Conservation (phyloP, 1,140 invertebrate species). For the Calephelis nemesis region DNA sequence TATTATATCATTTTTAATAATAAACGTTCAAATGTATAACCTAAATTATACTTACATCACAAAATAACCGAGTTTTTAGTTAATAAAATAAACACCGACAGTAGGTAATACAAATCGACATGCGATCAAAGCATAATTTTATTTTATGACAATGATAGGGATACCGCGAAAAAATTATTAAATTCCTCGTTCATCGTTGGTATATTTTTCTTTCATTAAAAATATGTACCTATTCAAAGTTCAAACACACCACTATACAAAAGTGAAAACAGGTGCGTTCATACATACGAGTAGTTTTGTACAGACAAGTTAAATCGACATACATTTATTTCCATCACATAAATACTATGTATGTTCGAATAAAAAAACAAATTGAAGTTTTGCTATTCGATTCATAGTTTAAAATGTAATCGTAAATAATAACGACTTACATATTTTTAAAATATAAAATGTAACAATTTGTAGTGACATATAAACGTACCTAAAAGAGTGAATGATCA, state of each 20-base stretch:
- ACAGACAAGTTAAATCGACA: no score
- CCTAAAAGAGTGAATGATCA: background rate
- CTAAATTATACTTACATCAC: conserved; percentile 29
- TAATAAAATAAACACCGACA: background rate
- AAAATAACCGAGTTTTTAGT: background rate
- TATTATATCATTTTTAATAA: conserved; percentile 21
- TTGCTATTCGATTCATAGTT: no score
- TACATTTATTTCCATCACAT: no score
- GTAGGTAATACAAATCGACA: background rate
- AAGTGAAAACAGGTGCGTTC: no score
- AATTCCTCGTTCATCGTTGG: conserved; percentile 31
- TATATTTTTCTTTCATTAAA: conserved; percentile 40
- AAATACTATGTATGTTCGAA: no score
- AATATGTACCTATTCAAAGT: conserved; percentile 20
- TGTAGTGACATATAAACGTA: background rate
- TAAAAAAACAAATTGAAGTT: no score
- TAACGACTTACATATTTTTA: no score
- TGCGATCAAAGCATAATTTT: conserved; percentile 22
- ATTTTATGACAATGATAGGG: conserved; percentile 39
- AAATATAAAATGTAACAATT: no score
- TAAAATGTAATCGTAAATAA: no score
- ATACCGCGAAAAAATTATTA: conserved; percentile 51
- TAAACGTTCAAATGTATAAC: conserved; percentile 21
- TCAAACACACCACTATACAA: background rate
- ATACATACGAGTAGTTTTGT: conserved; percentile 4